Percentiles rank a stretch among this genome's conserved stretches.
These are phyloP conservation scores for Agelas oroides DNA, from an alignment of 37 sponge, comb jelly and placozoan genomes.

Conservation along the genomic window DNA sequence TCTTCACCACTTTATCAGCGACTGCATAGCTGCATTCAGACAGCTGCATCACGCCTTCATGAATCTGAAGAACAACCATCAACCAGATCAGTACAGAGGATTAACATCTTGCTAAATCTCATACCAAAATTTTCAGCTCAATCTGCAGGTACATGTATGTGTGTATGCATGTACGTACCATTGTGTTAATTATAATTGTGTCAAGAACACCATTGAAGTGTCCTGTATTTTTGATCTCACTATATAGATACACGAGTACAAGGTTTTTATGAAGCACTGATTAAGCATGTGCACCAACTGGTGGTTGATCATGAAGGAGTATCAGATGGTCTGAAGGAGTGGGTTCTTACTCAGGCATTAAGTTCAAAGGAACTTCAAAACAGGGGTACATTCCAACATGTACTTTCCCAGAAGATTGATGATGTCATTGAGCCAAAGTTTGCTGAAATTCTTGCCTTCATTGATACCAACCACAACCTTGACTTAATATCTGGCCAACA, in stretches of 20 bases:
- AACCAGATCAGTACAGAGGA: slow-evolving; percentile 16
- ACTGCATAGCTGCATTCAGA: slow-evolving; percentile 46
- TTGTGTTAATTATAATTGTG: not conserved
- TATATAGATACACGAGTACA: too few species aligned
- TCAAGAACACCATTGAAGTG: too few species aligned
- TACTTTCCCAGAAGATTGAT: slow-evolving; percentile 45
- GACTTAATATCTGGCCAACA: not conserved
- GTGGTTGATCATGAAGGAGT: slow-evolving; percentile 17
- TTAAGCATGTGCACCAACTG: slow-evolving; percentile 20
- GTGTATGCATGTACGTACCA: too few species aligned
- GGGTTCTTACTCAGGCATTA: slow-evolving; percentile 60
- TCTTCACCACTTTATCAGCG: not conserved
- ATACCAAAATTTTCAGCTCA: slow-evolving; percentile 16
- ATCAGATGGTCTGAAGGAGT: not conserved
- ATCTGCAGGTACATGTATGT: not conserved
- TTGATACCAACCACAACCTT: slow-evolving; percentile 60
- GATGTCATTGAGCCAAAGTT: slow-evolving; percentile 49
- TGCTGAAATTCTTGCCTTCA: slow-evolving; percentile 42
- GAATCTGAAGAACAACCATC: slow-evolving; percentile 2
- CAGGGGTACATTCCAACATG: slow-evolving; percentile 60
- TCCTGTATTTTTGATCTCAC: too few species aligned
- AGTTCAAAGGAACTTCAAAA: slow-evolving; percentile 24
- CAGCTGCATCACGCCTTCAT: slow-evolving; percentile 34
- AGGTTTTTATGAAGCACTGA: slow-evolving; percentile 29
- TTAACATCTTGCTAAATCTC: slow-evolving; percentile 22